phyloP scores from a whole-genome alignment of 2,888 invertebrate species.

The Harpalus rubripes region DNA sequence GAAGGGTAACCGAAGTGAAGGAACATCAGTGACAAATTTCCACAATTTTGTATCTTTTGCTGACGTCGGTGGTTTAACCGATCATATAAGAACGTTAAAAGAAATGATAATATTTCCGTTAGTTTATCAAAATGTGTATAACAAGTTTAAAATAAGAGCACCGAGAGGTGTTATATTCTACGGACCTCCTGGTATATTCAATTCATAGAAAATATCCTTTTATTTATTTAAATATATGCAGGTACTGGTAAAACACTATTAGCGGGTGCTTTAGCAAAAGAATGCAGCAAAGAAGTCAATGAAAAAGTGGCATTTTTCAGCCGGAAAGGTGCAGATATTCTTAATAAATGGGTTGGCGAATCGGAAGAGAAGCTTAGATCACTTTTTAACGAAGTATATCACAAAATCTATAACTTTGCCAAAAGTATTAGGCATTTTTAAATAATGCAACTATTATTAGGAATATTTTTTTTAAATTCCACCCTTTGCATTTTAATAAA shows the following conservation, averaged over 20 bases:
- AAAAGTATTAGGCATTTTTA: too few relatives aligned
- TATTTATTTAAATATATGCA: conserved; percentile 65
- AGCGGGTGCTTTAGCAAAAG: conserved; percentile 75
- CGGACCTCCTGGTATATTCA: conserved; percentile 75
- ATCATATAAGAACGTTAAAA: conserved; percentile 74
- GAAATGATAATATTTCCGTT: conserved; percentile 75
- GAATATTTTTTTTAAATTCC: too few relatives aligned
- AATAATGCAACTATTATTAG: too few relatives aligned
- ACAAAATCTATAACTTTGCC: not conserved
- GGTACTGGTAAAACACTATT: conserved; percentile 76
- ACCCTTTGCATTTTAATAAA: too few relatives aligned
- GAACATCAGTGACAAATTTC: not conserved
- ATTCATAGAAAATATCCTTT: not conserved
- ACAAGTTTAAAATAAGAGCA: conserved; percentile 75
- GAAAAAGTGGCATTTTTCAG: conserved; percentile 75
- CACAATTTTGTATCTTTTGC: conserved; percentile 73
- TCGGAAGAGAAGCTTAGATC: conserved; percentile 75
- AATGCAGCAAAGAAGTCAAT: conserved; percentile 73
- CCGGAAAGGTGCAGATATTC: conserved; percentile 75
- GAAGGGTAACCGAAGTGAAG: not conserved
- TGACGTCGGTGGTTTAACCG: conserved; percentile 74
- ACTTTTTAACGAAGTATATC: conserved; percentile 74
- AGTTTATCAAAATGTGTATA: conserved; percentile 74
- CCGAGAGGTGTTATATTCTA: conserved; percentile 75
- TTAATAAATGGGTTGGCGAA: conserved; percentile 76